Conservation (phyloP, 2,113 vertebrate species). For the Ploceus nigricollis region DNA sequence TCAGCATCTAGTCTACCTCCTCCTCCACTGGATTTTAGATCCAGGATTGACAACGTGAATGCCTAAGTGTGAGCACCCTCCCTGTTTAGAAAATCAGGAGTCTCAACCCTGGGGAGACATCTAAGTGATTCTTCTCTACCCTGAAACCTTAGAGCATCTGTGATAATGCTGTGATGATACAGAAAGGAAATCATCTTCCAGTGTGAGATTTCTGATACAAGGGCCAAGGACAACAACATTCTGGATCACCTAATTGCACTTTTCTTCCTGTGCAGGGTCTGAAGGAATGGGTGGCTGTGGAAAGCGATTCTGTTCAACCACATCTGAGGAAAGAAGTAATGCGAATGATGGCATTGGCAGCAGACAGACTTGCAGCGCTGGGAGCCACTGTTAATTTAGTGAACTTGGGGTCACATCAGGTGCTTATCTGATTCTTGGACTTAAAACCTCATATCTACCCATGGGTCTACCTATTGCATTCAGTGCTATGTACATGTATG, state of each 20-base stretch:
- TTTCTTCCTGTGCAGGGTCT: slow-evolving; percentile 71
- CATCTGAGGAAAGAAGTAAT: slow-evolving; percentile 73
- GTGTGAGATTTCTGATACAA: not conserved
- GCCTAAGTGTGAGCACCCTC: not conserved
- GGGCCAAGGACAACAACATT: not conserved
- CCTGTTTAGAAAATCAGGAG: not conserved
- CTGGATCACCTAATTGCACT: not conserved
- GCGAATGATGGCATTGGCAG: slow-evolving; percentile 78
- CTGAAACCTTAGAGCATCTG: not conserved
- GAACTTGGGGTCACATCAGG: slow-evolving; percentile 80
- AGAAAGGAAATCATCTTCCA: not conserved
- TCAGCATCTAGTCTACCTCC: not conserved
- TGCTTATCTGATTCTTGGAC: slow-evolving; percentile 27
- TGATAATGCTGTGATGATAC: not conserved
- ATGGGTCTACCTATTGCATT: not conserved
- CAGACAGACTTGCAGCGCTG: slow-evolving; percentile 74
- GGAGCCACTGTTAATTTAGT: slow-evolving; percentile 76
- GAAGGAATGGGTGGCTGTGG: slow-evolving; percentile 84
- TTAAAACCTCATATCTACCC: not conserved
- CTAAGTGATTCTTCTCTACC: not conserved
- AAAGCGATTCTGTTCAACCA: slow-evolving; percentile 85
- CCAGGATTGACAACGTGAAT: not conserved
- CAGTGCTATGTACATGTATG: not conserved
- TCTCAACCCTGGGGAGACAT: not conserved
- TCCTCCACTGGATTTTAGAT: not conserved